Conservation (phyloP, 2,797 vertebrate genomes). For the Sarcophilus harrisii region DNA sequence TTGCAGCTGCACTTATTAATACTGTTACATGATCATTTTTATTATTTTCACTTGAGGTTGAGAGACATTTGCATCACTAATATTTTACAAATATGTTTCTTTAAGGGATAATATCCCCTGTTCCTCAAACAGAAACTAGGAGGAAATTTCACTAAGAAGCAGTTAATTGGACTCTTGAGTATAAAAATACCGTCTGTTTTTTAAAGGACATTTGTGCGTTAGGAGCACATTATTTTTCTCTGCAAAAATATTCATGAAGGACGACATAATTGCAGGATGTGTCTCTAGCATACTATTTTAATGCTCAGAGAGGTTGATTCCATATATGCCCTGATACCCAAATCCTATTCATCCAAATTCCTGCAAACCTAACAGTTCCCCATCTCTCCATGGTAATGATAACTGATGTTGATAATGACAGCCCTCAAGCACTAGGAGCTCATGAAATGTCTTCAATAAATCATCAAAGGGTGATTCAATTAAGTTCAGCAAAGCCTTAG, state of each 20-base stretch:
- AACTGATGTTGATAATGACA: conserved; percentile 38
- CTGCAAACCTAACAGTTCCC: conserved; percentile 1
- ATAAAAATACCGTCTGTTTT: conserved; percentile 76
- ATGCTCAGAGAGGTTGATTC: conserved; percentile 61
- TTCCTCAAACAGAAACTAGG: conserved; percentile 67
- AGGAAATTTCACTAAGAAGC: conserved; percentile 67
- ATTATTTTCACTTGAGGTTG: conserved; percentile 66
- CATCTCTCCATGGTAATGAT: conserved; percentile 16
- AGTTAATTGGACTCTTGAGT: conserved; percentile 83
- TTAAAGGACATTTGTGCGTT: conserved; percentile 79
- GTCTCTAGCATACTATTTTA: conserved; percentile 73
- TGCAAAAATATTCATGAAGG: conserved; percentile 58
- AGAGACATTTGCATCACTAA: conserved; percentile 73
- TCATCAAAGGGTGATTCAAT: neutral
- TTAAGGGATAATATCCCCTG: conserved; percentile 64
- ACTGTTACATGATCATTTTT: conserved; percentile 64
- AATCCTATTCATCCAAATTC: conserved; percentile 24
- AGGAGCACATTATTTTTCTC: conserved; percentile 69
- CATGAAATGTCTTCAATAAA: neutral
- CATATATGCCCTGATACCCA: conserved; percentile 23
- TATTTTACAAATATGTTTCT: conserved; percentile 77
- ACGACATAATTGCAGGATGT: conserved; percentile 64
- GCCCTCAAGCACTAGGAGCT: neutral
- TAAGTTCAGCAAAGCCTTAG: neutral
- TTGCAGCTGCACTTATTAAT: conserved; percentile 63